Evolutionary conservation across 1,140 invertebrate genomes (phyloP).

Genomic region (Cyphomyrmex costatus): DNA sequence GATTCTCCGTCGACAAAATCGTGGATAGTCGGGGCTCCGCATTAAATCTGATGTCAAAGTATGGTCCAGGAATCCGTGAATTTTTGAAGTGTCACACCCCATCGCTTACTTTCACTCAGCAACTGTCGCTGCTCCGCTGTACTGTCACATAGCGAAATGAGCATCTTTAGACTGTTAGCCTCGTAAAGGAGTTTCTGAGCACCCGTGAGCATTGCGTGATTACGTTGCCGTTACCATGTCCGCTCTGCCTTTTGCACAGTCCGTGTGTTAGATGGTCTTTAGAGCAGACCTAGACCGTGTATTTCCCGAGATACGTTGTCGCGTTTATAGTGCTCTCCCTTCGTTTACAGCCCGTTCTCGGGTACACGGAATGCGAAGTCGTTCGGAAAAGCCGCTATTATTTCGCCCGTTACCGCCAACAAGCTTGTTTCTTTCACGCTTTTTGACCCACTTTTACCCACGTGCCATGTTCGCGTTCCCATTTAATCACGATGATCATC

Average conservation of each 20-base stretch:
- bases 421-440: constrained; percentile 9
- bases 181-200: constrained; percentile 49
- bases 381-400: constrained; percentile 37
- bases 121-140: constrained; percentile 36
- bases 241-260: constrained; percentile 33
- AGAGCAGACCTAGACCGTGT: constrained; percentile 52
- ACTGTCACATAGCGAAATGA: constrained; percentile 46
- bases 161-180: constrained; percentile 18
- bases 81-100: constrained; percentile 35
- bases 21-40: too few relatives aligned
- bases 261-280: constrained; percentile 54
- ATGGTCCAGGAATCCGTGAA: constrained; percentile 22
- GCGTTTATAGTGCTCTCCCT: constrained; percentile 22
- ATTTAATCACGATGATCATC: neutral
- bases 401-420: neutral
- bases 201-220: constrained; percentile 1
- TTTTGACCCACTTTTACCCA: constrained; percentile 33
- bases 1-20: neutral
- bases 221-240: constrained; percentile 8
- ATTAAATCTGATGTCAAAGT: neutral
- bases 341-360: constrained; percentile 25
- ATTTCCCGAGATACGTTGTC: neutral
- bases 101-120: constrained; percentile 38
- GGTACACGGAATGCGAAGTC: constrained; percentile 38
- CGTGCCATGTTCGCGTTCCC: neutral